Evolutionary conservation across 2,797 vertebrate species (phyloP).

Genomic region (Labeo calbasu): DNA sequence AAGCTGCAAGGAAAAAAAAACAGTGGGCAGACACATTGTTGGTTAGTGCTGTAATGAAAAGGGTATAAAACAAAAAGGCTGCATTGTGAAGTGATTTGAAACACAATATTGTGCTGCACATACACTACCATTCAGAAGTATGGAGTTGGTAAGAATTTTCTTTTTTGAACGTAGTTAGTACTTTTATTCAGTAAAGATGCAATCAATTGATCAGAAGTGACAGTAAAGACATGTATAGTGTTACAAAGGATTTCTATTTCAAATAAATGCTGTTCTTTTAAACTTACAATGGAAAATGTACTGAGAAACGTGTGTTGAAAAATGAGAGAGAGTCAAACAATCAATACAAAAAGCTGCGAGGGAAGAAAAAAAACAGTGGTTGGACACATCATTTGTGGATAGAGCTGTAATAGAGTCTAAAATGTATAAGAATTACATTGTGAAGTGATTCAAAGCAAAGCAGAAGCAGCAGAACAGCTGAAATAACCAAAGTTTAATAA

Average conservation of each 20-base stretch:
- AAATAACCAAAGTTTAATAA: neutral
- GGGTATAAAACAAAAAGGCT: neutral
- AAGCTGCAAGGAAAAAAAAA: neutral
- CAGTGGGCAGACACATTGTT: constrained; percentile 16
- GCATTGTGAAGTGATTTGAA: neutral
- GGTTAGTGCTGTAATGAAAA: neutral
- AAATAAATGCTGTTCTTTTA: too few relatives aligned
- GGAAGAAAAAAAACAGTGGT: neutral
- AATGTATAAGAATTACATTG: neutral
- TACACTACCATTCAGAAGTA: neutral
- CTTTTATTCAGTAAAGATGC: neutral
- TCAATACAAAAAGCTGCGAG: neutral
- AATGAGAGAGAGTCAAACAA: neutral
- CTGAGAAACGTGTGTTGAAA: neutral
- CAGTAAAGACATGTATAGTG: neutral
- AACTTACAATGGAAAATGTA: neutral
- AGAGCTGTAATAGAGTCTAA: neutral
- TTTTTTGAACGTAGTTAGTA: neutral
- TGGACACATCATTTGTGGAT: neutral
- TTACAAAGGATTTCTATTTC: too few relatives aligned
- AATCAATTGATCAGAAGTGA: neutral
- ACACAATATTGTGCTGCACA: neutral
- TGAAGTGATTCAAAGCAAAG: neutral
- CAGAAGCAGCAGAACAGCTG: neutral
- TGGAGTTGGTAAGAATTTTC: neutral